Base-by-base conservation (phyloP, 2,888 invertebrate genomes). In the Andrena praecox region DNA sequence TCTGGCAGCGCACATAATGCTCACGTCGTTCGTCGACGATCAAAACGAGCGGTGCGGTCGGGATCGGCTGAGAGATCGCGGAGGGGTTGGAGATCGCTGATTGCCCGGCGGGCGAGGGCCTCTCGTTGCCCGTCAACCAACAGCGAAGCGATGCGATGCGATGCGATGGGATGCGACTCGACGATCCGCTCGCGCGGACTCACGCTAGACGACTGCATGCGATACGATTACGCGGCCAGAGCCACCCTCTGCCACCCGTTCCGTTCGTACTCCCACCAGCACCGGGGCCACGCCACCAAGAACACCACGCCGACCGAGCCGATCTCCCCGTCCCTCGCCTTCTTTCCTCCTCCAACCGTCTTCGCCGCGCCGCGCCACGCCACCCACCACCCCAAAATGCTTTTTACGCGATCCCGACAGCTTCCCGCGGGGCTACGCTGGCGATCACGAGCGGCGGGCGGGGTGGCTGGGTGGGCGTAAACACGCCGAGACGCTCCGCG, bases 141-240 rank as follows among this genome's bases (percentile, higher is more conserved):
- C 42, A 42, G 42, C 42, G 42, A 42, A 42, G 42, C 42, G 42
- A 42, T 5, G 42, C 42, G 42, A 42, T 42, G 42, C 16, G 42
- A 42, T 42, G 42, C 35, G 35, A 56, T 64, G 66, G 64, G 72
- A 72, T 69, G 56, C 72, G 52, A 69, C 63, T 66, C 72, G 54
- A 60, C 82, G 77, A 82, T 89, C 90, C 91, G 91, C 87, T 88
- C 89, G 88, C 88, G 89, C 89, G 87, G 91, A 92, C 91, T 88
- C 91, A 90, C 93, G 91, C 90, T 90, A 90, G 91, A 92, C 92
- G 91, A 93, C 93, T 93, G 93, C 91, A 91, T 91, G 90, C 92
- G 90, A 92, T 89, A 86, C 90, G 92, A 91, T 91, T 92, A 91
- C 91, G 89, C 90, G 86, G 87, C 87, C 87, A 82, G 90, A 90